Base-by-base conservation (phyloP, 2,888 invertebrate species). In the Gryllus longicercus region DNA sequence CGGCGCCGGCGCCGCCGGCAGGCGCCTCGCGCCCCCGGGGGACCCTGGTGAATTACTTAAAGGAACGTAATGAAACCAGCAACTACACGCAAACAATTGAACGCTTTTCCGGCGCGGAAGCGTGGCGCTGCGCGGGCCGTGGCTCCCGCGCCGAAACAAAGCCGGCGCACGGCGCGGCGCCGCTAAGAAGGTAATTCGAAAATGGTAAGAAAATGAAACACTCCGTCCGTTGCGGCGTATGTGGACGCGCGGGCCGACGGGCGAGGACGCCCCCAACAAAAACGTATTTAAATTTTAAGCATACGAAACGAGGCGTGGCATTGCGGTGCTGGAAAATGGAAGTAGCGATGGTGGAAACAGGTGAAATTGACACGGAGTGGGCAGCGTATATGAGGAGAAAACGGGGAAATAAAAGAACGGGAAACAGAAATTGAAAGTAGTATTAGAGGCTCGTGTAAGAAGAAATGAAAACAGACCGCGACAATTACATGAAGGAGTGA, bases 51-150 rank as follows among this genome's bases (percentile, higher is more conserved):
- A 63, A 63, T 63, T 63, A 63, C 63, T 63, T 63, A 63, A 63
- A 63, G 38, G n/a, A 63, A n/a, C 63, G 63, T 63, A 63, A 63
- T 63, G 63, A 63, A 63, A 63, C 63, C 63, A 63, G 63, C 63
- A 63, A 63, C 63, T 63, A n/a, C 63, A 8, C 63, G 63, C 63
- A 63, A 63, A 63, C 63, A 63, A 63, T 63, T 63, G 63, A 63
- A 63, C 63, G 63, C 14, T 4, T 63, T 63, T 63, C 63, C 63
- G 14, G 16, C 63, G 63, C 63, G 63, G 63, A 63, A 63, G 63
- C 63, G 16, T 4, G n/a, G n/a, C 63, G n/a, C 63, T 5, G n/a
- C 63, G n/a, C 63, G 8, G 63, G n/a, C 63, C 63, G 16, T n/a
- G 16, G 14, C 63, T 14, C 63, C 5, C 63, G 14, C 63, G 63